phyloP scores from a whole-genome alignment of 2,113 vertebrate genomes.

The Henicopernis longicauda region DNA sequence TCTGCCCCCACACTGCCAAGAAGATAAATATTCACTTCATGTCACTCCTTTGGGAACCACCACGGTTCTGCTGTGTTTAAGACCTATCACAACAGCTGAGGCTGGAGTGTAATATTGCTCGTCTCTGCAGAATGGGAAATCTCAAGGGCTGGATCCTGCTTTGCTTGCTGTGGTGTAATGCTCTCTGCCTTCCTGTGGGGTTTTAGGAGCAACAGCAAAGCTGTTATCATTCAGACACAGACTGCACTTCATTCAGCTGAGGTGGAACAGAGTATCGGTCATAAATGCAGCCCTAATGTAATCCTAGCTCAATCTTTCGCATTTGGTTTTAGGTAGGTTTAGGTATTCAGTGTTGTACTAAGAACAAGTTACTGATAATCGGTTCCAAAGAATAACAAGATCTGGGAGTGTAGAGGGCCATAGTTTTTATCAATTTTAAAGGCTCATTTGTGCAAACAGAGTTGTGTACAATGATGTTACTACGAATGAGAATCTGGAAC shows the following conservation, averaged over 20 bases:
- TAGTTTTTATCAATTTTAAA: neutral
- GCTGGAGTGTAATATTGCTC: neutral
- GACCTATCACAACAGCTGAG: neutral
- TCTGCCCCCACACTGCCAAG: neutral
- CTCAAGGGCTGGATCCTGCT: neutral
- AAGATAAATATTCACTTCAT: neutral
- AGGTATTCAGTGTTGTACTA: neutral
- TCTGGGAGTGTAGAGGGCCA: neutral
- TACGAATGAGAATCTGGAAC: neutral
- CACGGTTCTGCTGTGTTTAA: neutral
- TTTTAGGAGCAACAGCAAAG: neutral
- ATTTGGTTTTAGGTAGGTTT: neutral
- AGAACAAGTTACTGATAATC: neutral
- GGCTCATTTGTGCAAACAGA: neutral
- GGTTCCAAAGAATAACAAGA: neutral
- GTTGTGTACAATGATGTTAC: neutral
- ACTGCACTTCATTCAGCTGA: neutral
- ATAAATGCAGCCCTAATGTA: neutral
- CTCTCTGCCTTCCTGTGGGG: neutral
- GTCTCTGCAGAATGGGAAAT: neutral
- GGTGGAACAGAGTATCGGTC: neutral
- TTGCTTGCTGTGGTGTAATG: neutral
- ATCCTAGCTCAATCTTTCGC: neutral
- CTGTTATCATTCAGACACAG: neutral
- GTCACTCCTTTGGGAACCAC: neutral